These are phyloP conservation scores for Ypsolopha sequella DNA, from an alignment of 2,888 invertebrate genomes.

Conservation along the genomic window DNA sequence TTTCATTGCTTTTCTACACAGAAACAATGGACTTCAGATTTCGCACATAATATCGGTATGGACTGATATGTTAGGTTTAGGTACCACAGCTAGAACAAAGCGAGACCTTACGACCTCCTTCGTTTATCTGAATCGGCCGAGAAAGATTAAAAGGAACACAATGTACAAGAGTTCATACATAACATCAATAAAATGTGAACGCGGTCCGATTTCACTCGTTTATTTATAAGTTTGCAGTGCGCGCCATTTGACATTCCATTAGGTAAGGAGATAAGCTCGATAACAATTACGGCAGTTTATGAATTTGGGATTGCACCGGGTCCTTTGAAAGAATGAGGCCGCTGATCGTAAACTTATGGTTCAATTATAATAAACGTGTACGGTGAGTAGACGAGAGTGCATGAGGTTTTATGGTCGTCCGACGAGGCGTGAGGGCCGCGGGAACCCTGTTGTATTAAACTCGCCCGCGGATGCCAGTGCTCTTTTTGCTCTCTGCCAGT, in stretches of 20 bases:
- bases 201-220: neutral
- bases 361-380: conserved; percentile 64
- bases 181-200: conserved; percentile 5
- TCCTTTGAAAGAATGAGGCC: conserved; percentile 44
- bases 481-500: conserved; percentile 37
- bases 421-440: conserved; percentile 23
- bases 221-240: neutral
- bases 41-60: too few species aligned
- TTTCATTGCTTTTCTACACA: too few species aligned
- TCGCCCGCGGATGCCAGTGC: conserved; percentile 34
- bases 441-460: conserved; percentile 30
- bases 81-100: neutral
- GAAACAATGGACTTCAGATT: too few species aligned
- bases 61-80: too few species aligned
- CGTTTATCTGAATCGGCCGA: conserved; percentile 29
- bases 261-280: too few species aligned
- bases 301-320: conserved; percentile 26
- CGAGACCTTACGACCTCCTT: conserved; percentile 4
- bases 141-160: conserved; percentile 23
- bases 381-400: conserved; percentile 50
- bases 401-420: conserved; percentile 43
- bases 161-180: conserved; percentile 1
- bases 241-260: neutral
- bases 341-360: conserved; percentile 52
- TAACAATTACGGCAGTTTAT: conserved; percentile 2